Base-by-base conservation (phyloP, 2,888 invertebrate species). In the Nymphalis urticae region DNA sequence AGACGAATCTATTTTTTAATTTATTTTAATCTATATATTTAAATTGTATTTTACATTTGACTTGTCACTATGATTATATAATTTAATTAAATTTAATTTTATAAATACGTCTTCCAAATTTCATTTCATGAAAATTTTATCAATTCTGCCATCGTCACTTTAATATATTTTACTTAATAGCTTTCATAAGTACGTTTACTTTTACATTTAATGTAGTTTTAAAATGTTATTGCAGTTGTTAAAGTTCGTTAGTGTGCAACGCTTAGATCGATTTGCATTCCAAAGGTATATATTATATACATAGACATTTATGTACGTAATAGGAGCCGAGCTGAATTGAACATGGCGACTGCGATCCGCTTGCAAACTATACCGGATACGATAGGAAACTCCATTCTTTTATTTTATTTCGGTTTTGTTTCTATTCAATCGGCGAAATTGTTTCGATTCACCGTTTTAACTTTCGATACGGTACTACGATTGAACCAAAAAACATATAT, bases 281-380 rank as follows among this genome's bases (percentile, higher is more conserved):
- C 8, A 61, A 61, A 48, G 21, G 16, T 17, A 48, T 54, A 54
- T 50, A 50, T 32, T 32, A 16, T 56, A 9, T 58, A 6, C 10
- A 36, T 62, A 62, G 47, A 54, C 50, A 27, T 48, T 17, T 54
- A 48, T 51, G 81, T 76, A 87, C 82, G 85, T 86, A 90, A 84
- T 86, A 77, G 73, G 73, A 72, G 62, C 80, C 73, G 63, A 73
- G 75, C 78, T 77, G 83, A 85, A 87, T 85, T 79, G 85, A 86
- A 85, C 86, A 86, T 83, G 86, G 88, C 86, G 87, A 89, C 88
- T 87, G 85, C 82, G 84, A 88, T 90, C 84, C 87, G 87, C 87
- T 86, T 84, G 85, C 87, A 89, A 90, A 90, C 90, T 88, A 87
- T 87, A 85, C 85, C 82, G 87, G 84, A 84, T 86, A 79, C 89